These are phyloP conservation scores for Tetragnatha montana DNA, from an alignment of 2,888 invertebrate genomes.

Conservation along the genomic window DNA sequence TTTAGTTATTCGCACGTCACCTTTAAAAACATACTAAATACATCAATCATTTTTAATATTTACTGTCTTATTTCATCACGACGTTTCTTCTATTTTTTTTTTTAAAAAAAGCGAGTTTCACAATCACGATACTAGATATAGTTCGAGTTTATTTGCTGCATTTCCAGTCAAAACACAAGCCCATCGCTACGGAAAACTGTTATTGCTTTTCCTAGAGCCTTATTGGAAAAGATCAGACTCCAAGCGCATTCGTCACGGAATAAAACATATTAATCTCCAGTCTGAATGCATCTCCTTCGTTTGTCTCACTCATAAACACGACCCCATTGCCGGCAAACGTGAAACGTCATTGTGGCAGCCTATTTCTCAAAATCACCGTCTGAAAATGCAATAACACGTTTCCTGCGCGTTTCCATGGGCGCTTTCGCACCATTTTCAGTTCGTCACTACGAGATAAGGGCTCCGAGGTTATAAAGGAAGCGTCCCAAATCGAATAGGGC, in stretches of 20 bases:
- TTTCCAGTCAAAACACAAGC: too few species aligned
- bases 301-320: neutral
- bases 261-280: neutral
- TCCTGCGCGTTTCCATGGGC: neutral
- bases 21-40: too few species aligned
- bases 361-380: neutral
- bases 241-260: neutral
- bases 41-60: too few species aligned
- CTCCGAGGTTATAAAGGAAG: neutral
- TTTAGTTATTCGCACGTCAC: too few species aligned
- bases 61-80: too few species aligned
- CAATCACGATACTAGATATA: too few species aligned
- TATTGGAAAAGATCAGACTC: neutral
- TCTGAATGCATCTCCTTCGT: neutral
- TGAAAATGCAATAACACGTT: neutral
- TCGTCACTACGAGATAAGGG: neutral
- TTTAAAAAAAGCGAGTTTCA: too few species aligned
- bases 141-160: too few species aligned
- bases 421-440: neutral
- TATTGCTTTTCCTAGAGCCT: neutral
- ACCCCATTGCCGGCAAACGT: neutral
- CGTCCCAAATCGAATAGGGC: conserved; percentile 11
- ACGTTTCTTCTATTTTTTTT: too few species aligned
- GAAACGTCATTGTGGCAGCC: neutral
- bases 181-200: neutral